Percentiles rank a stretch among this genome's conserved stretches.
These are phyloP conservation scores for Electrophaes corylata DNA, from an alignment of 2,888 invertebrate species.

Conservation along the genomic window DNA sequence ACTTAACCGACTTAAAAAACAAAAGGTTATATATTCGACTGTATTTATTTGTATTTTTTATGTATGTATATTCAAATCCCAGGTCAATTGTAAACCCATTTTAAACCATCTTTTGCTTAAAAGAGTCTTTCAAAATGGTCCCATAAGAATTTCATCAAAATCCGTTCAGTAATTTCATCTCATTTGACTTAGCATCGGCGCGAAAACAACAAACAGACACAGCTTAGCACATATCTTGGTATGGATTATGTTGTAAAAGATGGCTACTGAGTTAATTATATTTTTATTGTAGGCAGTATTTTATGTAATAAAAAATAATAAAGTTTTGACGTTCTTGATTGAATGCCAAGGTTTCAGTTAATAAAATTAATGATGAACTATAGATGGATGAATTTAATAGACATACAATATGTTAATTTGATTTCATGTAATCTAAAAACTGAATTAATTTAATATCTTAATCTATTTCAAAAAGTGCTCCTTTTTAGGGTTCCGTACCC, in stretches of 20 bases:
- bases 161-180: no score
- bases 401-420: constrained; percentile 12
- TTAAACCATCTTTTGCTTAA: no score
- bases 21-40: no score
- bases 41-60: no score
- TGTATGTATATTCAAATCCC: no score
- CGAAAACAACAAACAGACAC: not conserved
- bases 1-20: no score
- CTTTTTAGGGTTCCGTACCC: not conserved
- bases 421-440: constrained; percentile 5
- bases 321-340: constrained; percentile 7
- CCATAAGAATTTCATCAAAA: no score
- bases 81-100: no score
- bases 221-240: not conserved
- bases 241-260: not conserved
- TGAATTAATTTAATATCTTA: not conserved
- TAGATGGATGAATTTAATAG: not conserved
- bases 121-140: no score
- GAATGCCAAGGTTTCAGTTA: constrained; percentile 24
- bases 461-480: constrained; percentile 3
- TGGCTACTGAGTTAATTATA: not conserved
- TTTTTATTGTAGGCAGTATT: constrained; percentile 11
- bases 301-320: constrained; percentile 5
- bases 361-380: constrained; percentile 8
- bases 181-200: not conserved